Conservation (phyloP, 2,888 invertebrate species). For the Chaitophorus viminalis region DNA sequence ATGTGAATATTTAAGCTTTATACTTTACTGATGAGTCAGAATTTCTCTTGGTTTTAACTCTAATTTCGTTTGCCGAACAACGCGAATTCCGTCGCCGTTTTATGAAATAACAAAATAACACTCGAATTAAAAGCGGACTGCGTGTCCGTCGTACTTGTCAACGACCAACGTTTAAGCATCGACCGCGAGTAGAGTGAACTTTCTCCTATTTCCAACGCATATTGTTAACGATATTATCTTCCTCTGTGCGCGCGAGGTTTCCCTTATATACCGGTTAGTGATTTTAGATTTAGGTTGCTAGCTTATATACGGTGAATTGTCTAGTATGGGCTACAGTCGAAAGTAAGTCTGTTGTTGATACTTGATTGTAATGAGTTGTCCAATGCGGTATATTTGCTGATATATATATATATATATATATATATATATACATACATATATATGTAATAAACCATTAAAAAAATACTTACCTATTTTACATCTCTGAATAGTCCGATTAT, state of each 20-base stretch:
- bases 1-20: no score
- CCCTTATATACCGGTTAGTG: no score
- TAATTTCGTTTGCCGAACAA: background rate
- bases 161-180: no score
- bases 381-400: background rate
- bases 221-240: background rate
- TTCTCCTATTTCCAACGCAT: background rate
- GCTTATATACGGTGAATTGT: background rate
- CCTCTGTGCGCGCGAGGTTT: background rate
- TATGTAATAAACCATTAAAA: background rate
- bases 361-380: background rate
- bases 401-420: no score
- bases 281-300: background rate
- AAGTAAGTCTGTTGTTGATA: slow-evolving; percentile 39
- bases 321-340: slow-evolving; percentile 49
- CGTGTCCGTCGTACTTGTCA: background rate
- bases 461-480: background rate
- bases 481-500: slow-evolving; percentile 26
- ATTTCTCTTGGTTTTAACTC: no score
- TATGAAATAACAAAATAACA: background rate
- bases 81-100: background rate
- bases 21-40: no score
- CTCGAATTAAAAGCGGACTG: background rate
- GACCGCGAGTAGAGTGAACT: background rate
- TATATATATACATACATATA: no score